These are phyloP conservation scores for Palythoa caribaeorum DNA, from an alignment of 92 coral and sea anemone genomes.

Conservation along the genomic window DNA sequence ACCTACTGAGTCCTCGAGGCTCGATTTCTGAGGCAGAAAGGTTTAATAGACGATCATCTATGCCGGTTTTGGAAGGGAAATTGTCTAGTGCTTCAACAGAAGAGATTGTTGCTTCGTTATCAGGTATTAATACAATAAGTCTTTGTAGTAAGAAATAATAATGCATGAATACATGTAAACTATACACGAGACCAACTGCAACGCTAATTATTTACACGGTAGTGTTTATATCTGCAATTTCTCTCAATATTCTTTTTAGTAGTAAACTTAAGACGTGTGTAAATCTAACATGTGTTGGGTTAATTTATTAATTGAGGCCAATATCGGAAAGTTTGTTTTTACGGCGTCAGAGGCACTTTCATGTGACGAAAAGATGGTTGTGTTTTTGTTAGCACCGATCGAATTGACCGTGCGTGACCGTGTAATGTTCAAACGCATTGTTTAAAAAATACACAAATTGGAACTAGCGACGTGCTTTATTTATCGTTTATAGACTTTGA, in stretches of 20 bases:
- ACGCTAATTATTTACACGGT: neutral
- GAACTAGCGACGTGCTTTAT: neutral
- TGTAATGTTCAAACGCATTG: neutral
- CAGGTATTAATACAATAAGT: constrained; percentile 46
- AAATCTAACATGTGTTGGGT: neutral
- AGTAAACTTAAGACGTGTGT: neutral
- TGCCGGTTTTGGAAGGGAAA: constrained; percentile 35
- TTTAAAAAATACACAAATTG: neutral
- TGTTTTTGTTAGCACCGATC: neutral
- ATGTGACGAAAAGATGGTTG: neutral
- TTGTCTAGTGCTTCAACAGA: constrained; percentile 63
- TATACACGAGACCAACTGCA: neutral
- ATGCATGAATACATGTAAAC: neutral
- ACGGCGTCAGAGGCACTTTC: neutral
- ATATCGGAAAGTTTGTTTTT: constrained; percentile 4
- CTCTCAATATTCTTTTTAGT: neutral
- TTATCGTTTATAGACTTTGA: too few relatives aligned
- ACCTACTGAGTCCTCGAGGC: constrained; percentile 28
- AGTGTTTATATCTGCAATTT: neutral
- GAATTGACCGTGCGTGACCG: neutral
- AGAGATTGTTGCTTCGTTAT: constrained; percentile 61
- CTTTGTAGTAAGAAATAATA: neutral
- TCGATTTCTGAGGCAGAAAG: constrained; percentile 17
- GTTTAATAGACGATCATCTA: constrained; percentile 13
- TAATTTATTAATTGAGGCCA: neutral